Evolutionary conservation across 2,113 vertebrate genomes (phyloP), one percentile per base, ranked within the genome.

Genomic region (Phoenicopterus ruber): DNA sequence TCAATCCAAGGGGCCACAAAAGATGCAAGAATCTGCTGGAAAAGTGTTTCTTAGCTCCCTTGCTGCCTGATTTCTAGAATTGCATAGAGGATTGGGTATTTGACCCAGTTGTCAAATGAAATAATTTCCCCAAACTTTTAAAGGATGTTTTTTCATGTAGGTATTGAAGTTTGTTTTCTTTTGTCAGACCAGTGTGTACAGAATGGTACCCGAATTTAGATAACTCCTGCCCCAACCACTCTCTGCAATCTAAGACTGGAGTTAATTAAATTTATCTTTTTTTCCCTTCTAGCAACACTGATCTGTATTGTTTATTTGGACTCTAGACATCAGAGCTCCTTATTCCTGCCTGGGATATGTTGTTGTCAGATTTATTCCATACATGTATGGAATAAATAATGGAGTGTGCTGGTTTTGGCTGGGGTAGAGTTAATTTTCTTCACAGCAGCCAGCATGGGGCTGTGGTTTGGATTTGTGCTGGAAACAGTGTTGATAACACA

Each of bases 181-280:
- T 50, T 92, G 65, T 93, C 65, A 70, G 62, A 63, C 92, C 88
- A 93, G 54, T 58, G 82, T 76, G 28, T 61, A 69, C n/a, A 44
- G 34, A 96, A 79, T 21, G 85, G 38, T 71, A 91, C 49, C 34
- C 6, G 40, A 86, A 86, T 83, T 91, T 95, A 78, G 22, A 55
- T 77, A 57, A 76, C 62, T 95, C 71, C 80, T 57, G n/a, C 38
- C 93, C 91, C 36, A 74, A 67, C 40, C 16, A 58, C 81, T 74
- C 52, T 80, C 70, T 88, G 62, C 67, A 70, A 31, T 67, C 86
- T 86, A 76, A 95, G 62, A 78, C 86, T 95, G 77, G 49, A 97
- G 50, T 94, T 96, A 97, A 97, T 98, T 96, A 97, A 97, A 96
- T 97, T 87, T 96, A 57, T 86, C 69, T 96, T 79, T 94, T 78